Evolutionary conservation across 2,888 invertebrate species (phyloP).

Genomic region (Beris morrisii): DNA sequence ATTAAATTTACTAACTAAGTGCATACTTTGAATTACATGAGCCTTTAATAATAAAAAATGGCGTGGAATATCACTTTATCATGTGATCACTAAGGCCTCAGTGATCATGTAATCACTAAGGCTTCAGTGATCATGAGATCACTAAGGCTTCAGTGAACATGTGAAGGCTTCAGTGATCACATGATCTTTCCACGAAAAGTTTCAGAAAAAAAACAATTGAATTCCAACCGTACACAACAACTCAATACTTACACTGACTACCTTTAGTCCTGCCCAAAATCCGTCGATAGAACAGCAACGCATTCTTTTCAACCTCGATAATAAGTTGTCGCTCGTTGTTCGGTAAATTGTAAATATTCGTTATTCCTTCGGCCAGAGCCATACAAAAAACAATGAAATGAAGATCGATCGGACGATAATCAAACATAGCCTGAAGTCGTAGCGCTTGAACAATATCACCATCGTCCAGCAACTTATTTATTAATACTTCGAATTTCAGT

Average conservation of each 20-base stretch:
- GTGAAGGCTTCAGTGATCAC: too few relatives aligned
- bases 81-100: too few relatives aligned
- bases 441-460: constrained; percentile 63
- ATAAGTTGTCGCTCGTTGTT: constrained; percentile 65
- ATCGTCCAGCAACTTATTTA: constrained; percentile 59
- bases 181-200: too few relatives aligned
- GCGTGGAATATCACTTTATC: too few relatives aligned
- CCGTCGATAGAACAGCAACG: constrained; percentile 35
- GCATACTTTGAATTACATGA: too few relatives aligned
- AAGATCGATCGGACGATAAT: constrained; percentile 58
- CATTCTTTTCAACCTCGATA: constrained; percentile 53
- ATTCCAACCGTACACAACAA: too few relatives aligned
- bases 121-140: too few relatives aligned
- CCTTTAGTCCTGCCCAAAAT: constrained; percentile 4
- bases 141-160: too few relatives aligned
- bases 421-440: constrained; percentile 58
- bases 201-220: too few relatives aligned
- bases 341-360: constrained; percentile 62
- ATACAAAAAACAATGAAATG: constrained; percentile 63
- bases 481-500: constrained; percentile 51
- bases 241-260: not conserved
- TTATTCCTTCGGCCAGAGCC: constrained; percentile 63
- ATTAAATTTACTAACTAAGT: not conserved
- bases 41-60: too few relatives aligned
- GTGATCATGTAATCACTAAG: too few relatives aligned